Evolutionary conservation across 2,888 invertebrate species (phyloP).

Genomic region (Aphelenchoides bicaudatus): DNA sequence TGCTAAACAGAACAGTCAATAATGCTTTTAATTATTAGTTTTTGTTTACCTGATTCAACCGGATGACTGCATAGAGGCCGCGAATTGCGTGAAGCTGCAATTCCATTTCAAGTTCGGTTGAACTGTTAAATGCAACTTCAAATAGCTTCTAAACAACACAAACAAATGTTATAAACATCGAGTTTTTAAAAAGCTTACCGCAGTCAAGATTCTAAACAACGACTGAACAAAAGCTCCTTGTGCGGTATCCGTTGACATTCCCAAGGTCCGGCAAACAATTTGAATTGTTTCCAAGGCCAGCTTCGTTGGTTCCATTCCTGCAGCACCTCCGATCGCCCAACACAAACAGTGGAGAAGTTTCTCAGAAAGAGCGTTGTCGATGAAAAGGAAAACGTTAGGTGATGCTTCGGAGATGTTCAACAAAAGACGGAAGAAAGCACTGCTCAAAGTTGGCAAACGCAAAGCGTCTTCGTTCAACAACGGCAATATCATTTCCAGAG

Average conservation of each 20-base stretch:
- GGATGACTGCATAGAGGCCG: constrained; percentile 62
- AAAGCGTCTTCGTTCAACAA: constrained; percentile 72
- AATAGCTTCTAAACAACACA: constrained; percentile 61
- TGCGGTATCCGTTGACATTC: constrained; percentile 11
- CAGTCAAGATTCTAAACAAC: background rate
- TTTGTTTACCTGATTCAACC: constrained; percentile 61
- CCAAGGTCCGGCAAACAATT: background rate
- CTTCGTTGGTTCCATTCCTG: constrained; percentile 8
- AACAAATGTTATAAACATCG: background rate
- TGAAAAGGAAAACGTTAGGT: constrained; percentile 60
- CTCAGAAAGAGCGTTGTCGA: background rate
- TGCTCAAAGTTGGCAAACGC: constrained; percentile 61
- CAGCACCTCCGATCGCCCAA: constrained; percentile 18
- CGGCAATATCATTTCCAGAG: constrained; percentile 71
- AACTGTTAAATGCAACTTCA: constrained; percentile 61
- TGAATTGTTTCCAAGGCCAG: constrained; percentile 14
- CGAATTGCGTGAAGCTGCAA: constrained; percentile 62
- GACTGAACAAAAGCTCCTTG: constrained; percentile 3
- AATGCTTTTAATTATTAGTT: background rate
- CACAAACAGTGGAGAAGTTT: constrained; percentile 7
- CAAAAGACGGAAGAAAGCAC: constrained; percentile 67
- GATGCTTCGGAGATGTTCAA: constrained; percentile 70
- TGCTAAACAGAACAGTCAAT: constrained; percentile 15
- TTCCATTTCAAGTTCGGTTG: constrained; percentile 61
- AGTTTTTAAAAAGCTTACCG: constrained; percentile 1